phyloP scores from a whole-genome alignment of 2,888 invertebrate species.

The Sipha maydis region DNA sequence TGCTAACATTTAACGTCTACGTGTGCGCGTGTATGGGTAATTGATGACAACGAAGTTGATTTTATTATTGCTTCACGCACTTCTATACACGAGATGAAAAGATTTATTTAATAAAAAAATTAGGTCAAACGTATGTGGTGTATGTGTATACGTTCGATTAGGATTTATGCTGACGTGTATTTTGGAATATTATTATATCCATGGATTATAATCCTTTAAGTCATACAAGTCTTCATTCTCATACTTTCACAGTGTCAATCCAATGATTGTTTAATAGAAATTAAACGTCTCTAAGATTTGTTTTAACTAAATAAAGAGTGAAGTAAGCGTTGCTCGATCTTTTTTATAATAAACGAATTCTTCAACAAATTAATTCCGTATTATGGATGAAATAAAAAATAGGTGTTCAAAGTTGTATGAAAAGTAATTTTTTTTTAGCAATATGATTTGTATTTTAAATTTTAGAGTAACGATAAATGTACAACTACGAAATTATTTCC shows the following conservation, averaged over 20 bases:
- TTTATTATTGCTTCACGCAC: conserved; percentile 12
- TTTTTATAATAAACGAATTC: not conserved
- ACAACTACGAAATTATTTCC: too few species aligned
- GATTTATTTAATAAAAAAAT: conserved; percentile 12
- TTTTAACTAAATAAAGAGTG: not conserved
- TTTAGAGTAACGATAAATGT: too few species aligned
- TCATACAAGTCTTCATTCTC: not conserved
- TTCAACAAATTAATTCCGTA: too few species aligned
- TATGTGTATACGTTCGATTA: not conserved
- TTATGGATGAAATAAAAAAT: too few species aligned
- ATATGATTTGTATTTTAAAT: too few species aligned
- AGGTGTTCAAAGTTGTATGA: too few species aligned
- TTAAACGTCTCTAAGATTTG: not conserved
- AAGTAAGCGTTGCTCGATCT: not conserved
- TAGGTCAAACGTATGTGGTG: conserved; percentile 11
- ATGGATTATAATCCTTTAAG: not conserved
- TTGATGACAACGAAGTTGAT: conserved; percentile 34
- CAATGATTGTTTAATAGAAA: not conserved
- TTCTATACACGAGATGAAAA: not conserved
- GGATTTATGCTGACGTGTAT: not conserved
- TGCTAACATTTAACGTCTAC: not conserved
- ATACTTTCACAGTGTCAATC: too few species aligned
- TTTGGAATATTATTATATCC: not conserved
- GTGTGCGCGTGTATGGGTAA: not conserved
- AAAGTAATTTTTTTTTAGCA: too few species aligned